These are phyloP conservation scores for Crocallis elinguaria DNA, from an alignment of 2,888 invertebrate species.

Conservation along the genomic window DNA sequence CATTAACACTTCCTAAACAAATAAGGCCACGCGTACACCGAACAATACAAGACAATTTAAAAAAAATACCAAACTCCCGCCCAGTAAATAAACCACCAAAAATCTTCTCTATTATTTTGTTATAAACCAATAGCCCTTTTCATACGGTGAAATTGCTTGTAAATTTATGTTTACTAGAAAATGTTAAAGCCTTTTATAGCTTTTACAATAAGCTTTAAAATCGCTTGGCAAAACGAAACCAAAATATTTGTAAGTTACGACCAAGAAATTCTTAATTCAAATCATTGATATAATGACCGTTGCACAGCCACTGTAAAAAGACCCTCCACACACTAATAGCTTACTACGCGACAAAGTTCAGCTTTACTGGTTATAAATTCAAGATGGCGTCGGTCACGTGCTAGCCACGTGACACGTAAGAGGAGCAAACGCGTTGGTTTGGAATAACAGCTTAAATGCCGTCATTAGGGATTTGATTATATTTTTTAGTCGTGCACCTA, in stretches of 20 bases:
- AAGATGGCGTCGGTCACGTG: conserved; percentile 75
- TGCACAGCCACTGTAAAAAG: conserved; percentile 48
- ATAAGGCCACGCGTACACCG: conserved; percentile 52
- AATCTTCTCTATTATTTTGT: conserved; percentile 41
- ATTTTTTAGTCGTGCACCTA: conserved; percentile 53
- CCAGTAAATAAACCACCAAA: conserved; percentile 57
- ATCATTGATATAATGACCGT: conserved; percentile 72
- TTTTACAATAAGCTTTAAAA: conserved; percentile 26
- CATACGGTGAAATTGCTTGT: conserved; percentile 55
- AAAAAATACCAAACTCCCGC: conserved; percentile 46
- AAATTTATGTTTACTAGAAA: conserved; percentile 22
- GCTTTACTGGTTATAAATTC: conserved; percentile 47
- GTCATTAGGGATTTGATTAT: conserved; percentile 77
- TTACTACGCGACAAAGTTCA: conserved; percentile 32
- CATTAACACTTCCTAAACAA: conserved; percentile 60
- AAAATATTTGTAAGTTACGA: conserved; percentile 22
- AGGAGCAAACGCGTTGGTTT: conserved; percentile 76
- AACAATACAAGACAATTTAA: conserved; percentile 58
- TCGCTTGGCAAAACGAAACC: conserved; percentile 19
- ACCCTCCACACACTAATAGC: neutral
- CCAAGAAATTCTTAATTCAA: conserved; percentile 67
- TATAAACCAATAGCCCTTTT: conserved; percentile 55
- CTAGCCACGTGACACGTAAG: conserved; percentile 70
- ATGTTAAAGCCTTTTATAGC: neutral
- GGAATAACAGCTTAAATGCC: conserved; percentile 79